Conservation (phyloP, 2,888 invertebrate species). For the Plemyria rubiginata region DNA sequence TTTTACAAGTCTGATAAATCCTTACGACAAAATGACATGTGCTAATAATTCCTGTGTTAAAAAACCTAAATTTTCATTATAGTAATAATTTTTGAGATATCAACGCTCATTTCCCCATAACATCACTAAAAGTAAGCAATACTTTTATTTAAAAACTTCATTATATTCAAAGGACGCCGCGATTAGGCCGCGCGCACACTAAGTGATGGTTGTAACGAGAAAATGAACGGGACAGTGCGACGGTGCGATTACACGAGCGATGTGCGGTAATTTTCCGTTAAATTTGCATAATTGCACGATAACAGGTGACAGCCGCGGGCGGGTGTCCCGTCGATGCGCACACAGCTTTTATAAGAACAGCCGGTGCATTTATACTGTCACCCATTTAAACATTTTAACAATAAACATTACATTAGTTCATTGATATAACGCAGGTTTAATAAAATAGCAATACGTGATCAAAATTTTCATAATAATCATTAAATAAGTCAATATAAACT, state of each 20-base stretch:
- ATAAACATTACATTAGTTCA: too few species aligned
- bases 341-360: constrained; percentile 15
- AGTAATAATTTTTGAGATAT: neutral
- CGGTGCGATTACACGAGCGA: constrained; percentile 52
- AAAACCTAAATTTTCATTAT: too few species aligned
- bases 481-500: too few species aligned
- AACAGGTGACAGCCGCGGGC: constrained; percentile 66
- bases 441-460: too few species aligned
- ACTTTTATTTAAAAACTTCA: constrained; percentile 36
- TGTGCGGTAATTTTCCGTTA: constrained; percentile 65
- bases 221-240: constrained; percentile 49
- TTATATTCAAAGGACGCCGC: constrained; percentile 41
- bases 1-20: neutral
- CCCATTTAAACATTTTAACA: too few species aligned
- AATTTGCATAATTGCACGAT: constrained; percentile 76
- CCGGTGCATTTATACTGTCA: constrained; percentile 3
- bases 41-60: too few species aligned
- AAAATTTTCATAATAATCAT: too few species aligned
- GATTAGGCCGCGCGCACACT: constrained; percentile 53
- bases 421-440: too few species aligned
- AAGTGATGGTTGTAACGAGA: constrained; percentile 57
- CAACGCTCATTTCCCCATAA: neutral
- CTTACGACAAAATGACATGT: neutral
- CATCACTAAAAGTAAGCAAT: constrained; percentile 26
- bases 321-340: constrained; percentile 27